Evolutionary conservation across 2,797 vertebrate genomes (phyloP).

Genomic region (Phalloptychus januarius): DNA sequence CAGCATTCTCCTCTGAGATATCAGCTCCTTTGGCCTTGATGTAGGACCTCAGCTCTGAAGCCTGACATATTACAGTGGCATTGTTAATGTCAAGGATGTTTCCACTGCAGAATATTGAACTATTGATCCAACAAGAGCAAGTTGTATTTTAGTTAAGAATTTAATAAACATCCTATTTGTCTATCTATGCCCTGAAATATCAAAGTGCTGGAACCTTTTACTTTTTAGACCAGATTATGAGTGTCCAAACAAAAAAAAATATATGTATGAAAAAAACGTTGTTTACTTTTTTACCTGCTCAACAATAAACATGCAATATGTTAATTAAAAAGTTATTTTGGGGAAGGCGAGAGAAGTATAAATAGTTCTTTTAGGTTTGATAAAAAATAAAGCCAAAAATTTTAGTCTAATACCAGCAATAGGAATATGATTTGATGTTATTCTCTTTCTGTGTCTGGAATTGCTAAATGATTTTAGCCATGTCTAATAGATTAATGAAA

Average conservation of each 20-base stretch:
- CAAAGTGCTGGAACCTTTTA: neutral
- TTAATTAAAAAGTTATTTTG: neutral
- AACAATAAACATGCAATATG: neutral
- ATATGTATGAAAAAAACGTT: neutral
- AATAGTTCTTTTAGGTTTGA: neutral
- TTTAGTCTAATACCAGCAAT: neutral
- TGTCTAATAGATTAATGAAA: neutral
- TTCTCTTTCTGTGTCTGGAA: neutral
- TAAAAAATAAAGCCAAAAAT: neutral
- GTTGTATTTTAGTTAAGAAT: neutral
- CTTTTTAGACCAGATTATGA: neutral
- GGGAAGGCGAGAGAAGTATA: neutral
- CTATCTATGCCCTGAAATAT: neutral
- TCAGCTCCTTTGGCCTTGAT: conserved; percentile 97
- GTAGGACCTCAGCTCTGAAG: conserved; percentile 92
- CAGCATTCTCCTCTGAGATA: conserved; percentile 95
- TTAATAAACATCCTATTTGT: neutral
- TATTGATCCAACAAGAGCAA: neutral
- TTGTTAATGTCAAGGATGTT: neutral
- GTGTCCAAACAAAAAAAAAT: neutral
- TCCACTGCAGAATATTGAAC: neutral
- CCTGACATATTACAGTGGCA: conserved; percentile 70
- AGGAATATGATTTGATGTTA: neutral
- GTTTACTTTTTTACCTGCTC: neutral
- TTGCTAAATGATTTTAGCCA: neutral